Conservation (phyloP, 2,113 vertebrate genomes). For the Pontoporia blainvillei region DNA sequence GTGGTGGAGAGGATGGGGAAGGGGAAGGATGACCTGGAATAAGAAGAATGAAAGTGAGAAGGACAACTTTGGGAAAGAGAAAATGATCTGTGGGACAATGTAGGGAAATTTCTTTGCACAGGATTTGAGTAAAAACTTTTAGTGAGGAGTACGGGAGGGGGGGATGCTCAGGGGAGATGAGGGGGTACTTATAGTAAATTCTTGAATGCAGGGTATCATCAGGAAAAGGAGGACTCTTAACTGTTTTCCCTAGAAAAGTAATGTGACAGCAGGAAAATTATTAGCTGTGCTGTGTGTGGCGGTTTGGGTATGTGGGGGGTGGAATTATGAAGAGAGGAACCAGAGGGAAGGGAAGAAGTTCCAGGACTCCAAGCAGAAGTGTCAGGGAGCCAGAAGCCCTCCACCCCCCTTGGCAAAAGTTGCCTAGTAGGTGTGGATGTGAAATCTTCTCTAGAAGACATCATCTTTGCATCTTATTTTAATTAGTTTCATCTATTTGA, state of each 20-base stretch:
- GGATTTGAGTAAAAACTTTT: slow-evolving; percentile 27
- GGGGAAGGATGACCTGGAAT: slow-evolving; percentile 2
- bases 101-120: slow-evolving; percentile 4
- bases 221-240: slow-evolving; percentile 33
- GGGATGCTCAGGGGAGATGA: background rate
- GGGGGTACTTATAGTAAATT: slow-evolving; percentile 59
- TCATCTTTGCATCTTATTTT: slow-evolving; percentile 25
- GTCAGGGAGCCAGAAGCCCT: background rate
- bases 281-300: slow-evolving; percentile 67
- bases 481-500: slow-evolving; percentile 28
- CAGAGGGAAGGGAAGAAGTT: background rate
- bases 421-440: slow-evolving; percentile 7
- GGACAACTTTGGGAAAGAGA: slow-evolving; percentile 55
- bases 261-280: slow-evolving; percentile 67
- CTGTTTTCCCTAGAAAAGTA: slow-evolving; percentile 56
- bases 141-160: slow-evolving; percentile 5
- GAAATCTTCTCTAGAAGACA: background rate
- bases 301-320: slow-evolving; percentile 1
- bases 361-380: background rate
- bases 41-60: slow-evolving; percentile 47
- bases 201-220: slow-evolving; percentile 54
- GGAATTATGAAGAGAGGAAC: background rate
- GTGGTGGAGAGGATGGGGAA: background rate
- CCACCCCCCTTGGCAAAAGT: slow-evolving; percentile 36
- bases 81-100: slow-evolving; percentile 64